These are phyloP conservation scores for Ageneiosus marmoratus DNA, from an alignment of 2,113 vertebrate species.

Conservation along the genomic window DNA sequence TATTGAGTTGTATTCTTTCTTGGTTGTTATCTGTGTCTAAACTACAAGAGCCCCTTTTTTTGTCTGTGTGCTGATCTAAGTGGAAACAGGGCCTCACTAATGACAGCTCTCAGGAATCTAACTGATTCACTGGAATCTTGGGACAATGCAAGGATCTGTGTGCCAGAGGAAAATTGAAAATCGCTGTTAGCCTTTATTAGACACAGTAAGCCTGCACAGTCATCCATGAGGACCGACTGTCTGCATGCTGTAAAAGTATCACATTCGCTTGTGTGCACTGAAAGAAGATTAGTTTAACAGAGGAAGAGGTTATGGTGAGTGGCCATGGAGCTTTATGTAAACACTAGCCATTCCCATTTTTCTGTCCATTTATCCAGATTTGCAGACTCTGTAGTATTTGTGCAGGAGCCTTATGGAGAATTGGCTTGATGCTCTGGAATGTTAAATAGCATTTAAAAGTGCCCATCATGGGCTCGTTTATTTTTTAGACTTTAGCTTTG, in stretches of 20 bases:
- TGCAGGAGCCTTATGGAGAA: neutral
- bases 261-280: neutral
- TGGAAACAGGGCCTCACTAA: conserved; percentile 36
- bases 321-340: conserved; percentile 20
- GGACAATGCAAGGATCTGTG: conserved; percentile 30
- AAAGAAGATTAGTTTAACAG: conserved; percentile 2
- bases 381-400: conserved; percentile 21
- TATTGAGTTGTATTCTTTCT: conserved; percentile 1
- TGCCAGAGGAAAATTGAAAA: neutral
- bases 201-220: conserved; percentile 6
- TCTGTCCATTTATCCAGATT: conserved; percentile 14
- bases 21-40: conserved; percentile 28
- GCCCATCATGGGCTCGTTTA: neutral
- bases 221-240: neutral
- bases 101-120: conserved; percentile 32
- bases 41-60: conserved; percentile 4
- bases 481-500: neutral
- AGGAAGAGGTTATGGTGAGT: neutral
- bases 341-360: neutral
- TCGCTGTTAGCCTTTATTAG: neutral
- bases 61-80: conserved; percentile 20
- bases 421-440: neutral
- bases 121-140: conserved; percentile 24
- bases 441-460: conserved; percentile 12
- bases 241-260: conserved; percentile 7